phyloP scores from a whole-genome alignment of 2,797 vertebrate genomes.

The Tolypeutes matacus region DNA sequence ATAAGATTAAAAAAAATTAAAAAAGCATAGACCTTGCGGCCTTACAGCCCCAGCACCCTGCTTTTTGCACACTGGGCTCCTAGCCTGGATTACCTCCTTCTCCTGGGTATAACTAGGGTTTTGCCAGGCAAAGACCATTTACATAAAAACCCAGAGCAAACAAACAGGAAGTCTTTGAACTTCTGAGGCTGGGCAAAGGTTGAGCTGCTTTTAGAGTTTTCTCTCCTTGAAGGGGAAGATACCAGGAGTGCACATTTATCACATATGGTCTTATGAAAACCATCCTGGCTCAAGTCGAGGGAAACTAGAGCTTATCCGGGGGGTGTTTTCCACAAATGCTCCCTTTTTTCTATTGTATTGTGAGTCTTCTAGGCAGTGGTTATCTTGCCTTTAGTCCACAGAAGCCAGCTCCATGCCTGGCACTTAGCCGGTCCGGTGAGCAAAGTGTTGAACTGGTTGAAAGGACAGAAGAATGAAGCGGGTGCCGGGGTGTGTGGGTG shows the following conservation, averaged over 20 bases:
- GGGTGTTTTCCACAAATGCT: background rate
- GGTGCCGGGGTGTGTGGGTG: background rate
- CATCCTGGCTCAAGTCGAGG: rapidly evolving
- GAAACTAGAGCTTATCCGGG: too few species aligned
- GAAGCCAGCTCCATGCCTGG: background rate
- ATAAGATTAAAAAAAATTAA: too few species aligned
- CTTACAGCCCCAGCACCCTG: background rate
- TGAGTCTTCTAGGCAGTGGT: background rate
- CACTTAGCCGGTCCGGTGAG: too few species aligned
- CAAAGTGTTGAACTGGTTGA: rapidly evolving
- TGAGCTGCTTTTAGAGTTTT: background rate
- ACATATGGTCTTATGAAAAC: background rate
- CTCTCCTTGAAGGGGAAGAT: too few species aligned
- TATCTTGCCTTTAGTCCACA: background rate
- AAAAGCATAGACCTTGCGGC: too few species aligned
- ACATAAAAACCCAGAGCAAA: background rate
- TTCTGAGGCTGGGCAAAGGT: background rate
- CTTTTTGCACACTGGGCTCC: background rate
- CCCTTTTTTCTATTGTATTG: background rate
- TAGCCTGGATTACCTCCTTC: background rate
- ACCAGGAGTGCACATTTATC: background rate
- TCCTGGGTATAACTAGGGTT: background rate
- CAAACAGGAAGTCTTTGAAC: background rate
- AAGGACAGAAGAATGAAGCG: rapidly evolving
- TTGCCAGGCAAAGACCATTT: background rate